phyloP scores from a whole-genome alignment of 2,888 invertebrate species.

The Hymenopus coronatus region DNA sequence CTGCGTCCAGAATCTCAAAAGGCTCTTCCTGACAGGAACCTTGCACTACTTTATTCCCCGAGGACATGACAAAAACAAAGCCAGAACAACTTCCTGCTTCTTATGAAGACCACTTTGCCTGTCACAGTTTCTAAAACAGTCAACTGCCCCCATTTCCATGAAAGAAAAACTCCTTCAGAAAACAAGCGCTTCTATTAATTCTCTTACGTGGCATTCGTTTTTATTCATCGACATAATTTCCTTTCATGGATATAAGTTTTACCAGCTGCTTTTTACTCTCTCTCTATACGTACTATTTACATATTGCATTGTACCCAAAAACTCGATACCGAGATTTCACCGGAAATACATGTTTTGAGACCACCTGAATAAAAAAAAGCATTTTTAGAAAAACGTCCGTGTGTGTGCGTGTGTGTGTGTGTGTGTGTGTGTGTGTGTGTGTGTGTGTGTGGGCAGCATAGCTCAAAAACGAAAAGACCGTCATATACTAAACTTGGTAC shows the following conservation, averaged over 20 bases:
- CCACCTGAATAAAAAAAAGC: too few species aligned
- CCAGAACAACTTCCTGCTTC: not conserved
- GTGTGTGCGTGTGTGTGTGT: too few species aligned
- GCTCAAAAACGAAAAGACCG: too few species aligned
- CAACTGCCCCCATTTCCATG: not conserved
- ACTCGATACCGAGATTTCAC: too few species aligned
- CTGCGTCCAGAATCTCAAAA: not conserved
- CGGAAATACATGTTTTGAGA: too few species aligned
- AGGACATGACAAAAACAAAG: not conserved
- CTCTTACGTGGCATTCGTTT: not conserved
- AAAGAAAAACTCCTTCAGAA: not conserved
- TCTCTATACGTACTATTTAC: too few species aligned
- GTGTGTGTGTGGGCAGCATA: too few species aligned
- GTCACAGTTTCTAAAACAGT: not conserved
- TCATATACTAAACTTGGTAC: too few species aligned
- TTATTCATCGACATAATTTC: not conserved
- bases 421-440: too few species aligned
- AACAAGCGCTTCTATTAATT: not conserved
- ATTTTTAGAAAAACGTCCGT: too few species aligned
- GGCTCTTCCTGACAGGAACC: not conserved
- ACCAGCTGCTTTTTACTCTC: not conserved
- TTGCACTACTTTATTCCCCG: not conserved
- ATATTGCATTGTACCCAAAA: too few species aligned
- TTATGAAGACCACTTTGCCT: not conserved
- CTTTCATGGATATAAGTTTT: not conserved